These are phyloP conservation scores for Ypsolopha scabrella DNA, from an alignment of 2,888 invertebrate genomes.

Conservation along the genomic window DNA sequence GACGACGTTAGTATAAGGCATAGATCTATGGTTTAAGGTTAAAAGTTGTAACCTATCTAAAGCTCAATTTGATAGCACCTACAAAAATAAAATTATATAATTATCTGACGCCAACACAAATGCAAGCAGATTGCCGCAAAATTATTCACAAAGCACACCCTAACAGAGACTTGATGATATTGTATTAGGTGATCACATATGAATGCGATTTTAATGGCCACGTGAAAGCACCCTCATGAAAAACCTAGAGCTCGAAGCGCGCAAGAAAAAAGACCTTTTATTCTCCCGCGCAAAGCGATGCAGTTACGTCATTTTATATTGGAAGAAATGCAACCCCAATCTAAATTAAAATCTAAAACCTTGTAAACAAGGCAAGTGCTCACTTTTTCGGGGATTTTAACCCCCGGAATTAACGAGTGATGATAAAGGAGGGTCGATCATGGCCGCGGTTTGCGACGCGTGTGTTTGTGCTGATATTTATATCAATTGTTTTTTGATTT, in stretches of 20 bases:
- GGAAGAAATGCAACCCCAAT: conserved; percentile 50
- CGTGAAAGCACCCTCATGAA: conserved; percentile 28
- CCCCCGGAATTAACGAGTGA: conserved; percentile 67
- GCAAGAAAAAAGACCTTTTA: conserved; percentile 27
- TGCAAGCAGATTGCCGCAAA: conserved; percentile 66
- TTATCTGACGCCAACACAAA: conserved; percentile 37
- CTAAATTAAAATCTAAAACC: conserved; percentile 73
- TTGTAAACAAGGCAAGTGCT: conserved; percentile 73
- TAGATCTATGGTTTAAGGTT: too few species aligned
- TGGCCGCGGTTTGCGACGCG: conserved; percentile 30
- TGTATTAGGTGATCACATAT: conserved; percentile 72
- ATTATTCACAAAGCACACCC: conserved; percentile 66
- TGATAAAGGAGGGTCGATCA: conserved; percentile 39
- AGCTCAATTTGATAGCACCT: not conserved
- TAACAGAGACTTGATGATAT: conserved; percentile 62
- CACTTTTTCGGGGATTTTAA: conserved; percentile 72
- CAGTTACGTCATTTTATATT: conserved; percentile 38
- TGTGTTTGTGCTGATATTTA: not conserved
- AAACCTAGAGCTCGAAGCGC: conserved; percentile 22
- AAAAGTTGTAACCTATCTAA: conserved; percentile 3
- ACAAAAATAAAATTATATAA: conserved; percentile 36
- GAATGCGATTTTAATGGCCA: conserved; percentile 70
- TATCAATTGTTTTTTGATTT: not conserved
- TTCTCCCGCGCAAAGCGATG: conserved; percentile 18
- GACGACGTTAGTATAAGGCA: too few species aligned